Conservation (phyloP, 2,797 vertebrate species). For the Gymnoscopelus braueri region DNA sequence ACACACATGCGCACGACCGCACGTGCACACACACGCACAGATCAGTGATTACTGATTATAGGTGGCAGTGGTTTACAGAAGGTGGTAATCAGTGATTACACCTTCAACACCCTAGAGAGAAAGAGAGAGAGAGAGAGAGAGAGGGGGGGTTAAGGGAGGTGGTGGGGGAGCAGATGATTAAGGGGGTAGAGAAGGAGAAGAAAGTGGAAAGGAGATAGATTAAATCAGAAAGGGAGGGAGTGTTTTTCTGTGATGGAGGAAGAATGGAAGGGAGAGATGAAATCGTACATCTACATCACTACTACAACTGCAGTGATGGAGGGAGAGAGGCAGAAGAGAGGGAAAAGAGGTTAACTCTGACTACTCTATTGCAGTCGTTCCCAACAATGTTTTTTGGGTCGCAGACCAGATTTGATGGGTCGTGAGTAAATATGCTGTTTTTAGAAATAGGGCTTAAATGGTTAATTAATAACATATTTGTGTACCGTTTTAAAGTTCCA, state of each 20-base stretch:
- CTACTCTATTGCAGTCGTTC: too few species aligned
- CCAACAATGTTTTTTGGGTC: too few species aligned
- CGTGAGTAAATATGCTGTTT: too few species aligned
- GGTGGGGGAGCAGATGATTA: conserved; percentile 28
- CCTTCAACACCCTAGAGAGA: not conserved
- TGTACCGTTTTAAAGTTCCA: too few species aligned
- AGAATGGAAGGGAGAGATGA: conserved; percentile 3
- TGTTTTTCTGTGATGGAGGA: conserved; percentile 20
- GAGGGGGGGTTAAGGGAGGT: not conserved
- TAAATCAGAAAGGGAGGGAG: not conserved
- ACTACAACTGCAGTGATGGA: not conserved
- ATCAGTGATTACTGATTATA: conserved; percentile 56
- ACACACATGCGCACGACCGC: not conserved
- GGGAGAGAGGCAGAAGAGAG: not conserved
- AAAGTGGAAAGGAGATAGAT: not conserved
- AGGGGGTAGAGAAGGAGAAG: not conserved
- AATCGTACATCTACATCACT: too few species aligned
- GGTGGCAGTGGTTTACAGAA: conserved; percentile 32
- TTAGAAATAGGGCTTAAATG: too few species aligned
- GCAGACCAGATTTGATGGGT: too few species aligned
- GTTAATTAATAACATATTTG: too few species aligned
- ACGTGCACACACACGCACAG: not conserved
- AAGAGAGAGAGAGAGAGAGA: too few species aligned
- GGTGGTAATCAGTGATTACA: conserved; percentile 66
- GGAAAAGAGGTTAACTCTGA: too few species aligned